Evolutionary conservation across 2,113 vertebrate species (phyloP).

Genomic region (Scartelaos histophorus): DNA sequence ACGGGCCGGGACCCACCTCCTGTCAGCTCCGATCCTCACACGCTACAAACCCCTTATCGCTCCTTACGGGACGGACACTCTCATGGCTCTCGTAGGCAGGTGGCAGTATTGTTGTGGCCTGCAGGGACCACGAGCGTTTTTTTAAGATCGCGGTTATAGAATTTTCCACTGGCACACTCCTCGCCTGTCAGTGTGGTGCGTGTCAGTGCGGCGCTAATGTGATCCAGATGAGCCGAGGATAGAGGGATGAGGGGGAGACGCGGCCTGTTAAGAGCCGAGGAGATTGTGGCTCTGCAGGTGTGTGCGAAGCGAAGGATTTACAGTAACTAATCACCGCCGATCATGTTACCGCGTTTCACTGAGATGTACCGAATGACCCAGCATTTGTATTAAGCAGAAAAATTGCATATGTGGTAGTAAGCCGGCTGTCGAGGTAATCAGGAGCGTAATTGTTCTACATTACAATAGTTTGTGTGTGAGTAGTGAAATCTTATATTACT

Average conservation of each 20-base stretch:
- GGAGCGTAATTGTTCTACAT: not conserved
- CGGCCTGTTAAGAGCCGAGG: conserved; percentile 41
- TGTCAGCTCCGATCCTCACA: conserved; percentile 33
- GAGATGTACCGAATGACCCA: not conserved
- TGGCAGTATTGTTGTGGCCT: conserved; percentile 58
- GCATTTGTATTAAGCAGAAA: not conserved
- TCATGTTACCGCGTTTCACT: conserved; percentile 2
- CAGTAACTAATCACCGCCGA: conserved; percentile 2
- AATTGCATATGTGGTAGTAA: not conserved
- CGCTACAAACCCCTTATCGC: conserved; percentile 25
- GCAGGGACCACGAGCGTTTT: conserved; percentile 16
- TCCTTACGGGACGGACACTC: conserved; percentile 32
- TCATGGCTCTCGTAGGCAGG: conserved; percentile 45
- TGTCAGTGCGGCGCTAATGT: conserved; percentile 70
- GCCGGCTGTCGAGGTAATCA: not conserved
- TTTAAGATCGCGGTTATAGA: conserved; percentile 41
- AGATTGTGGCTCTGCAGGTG: conserved; percentile 62
- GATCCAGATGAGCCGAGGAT: conserved; percentile 71
- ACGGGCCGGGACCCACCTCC: conserved; percentile 54
- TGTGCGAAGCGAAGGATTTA: conserved; percentile 22
- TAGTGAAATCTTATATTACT: too few species aligned
- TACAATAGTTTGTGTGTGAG: not conserved
- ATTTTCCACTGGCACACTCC: conserved; percentile 71
- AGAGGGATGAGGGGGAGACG: conserved; percentile 43
- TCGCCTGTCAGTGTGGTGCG: conserved; percentile 60